Base-by-base conservation (phyloP, 2,888 invertebrate species). In the Amblyjoppa proteus region DNA sequence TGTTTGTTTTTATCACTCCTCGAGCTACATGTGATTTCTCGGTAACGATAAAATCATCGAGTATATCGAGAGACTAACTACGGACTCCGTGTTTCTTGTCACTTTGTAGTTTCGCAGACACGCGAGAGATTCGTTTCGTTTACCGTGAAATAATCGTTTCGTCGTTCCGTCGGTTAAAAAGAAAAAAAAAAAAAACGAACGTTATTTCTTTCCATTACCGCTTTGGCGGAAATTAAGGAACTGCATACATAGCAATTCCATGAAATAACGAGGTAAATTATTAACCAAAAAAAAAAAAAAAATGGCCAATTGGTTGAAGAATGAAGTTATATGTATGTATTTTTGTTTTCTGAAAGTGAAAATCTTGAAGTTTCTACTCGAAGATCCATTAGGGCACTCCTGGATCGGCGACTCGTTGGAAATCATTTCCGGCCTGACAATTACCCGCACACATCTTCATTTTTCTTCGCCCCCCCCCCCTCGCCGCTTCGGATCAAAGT, bases 91-190 rank as follows among this genome's bases (percentile, higher is more conserved):
- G 58, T 53, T 71, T 38, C 38, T 69, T 13, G 25, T 45, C 31
- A 75, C 28, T 81, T 20, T 45, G 28, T 53, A 31, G 68, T 58
- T 69, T 77, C 38, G 34, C 13, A 34, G 58, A 58, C 58, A 69
- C 66, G 51, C 73, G 66, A 66, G 64, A 41, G 9, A 80, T 80
- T 73, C 71, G 31, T 80, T 73, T 80, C 73, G 53, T 69, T 51
- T n/a, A 41, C n/a, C n/a, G 16, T 45, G 56, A n/a, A 11, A 20
- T 34, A 51, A 68, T 38, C n/a, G 49, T 16, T 31, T 13, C 68
- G 68, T 68, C 20, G 66, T 38, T 68, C 7, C 41, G 41, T 0
- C 20, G 41, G n/a, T 28, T 28, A 56, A 20, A 38, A 28, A 74
- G 20, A 76, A 66, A 66, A 51, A 51, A 28, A 13, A 13, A 16